Evolutionary conservation across 1,140 invertebrate species (phyloP), one percentile per base, ranked within the genome.

Genomic region (Plodia interpunctella): DNA sequence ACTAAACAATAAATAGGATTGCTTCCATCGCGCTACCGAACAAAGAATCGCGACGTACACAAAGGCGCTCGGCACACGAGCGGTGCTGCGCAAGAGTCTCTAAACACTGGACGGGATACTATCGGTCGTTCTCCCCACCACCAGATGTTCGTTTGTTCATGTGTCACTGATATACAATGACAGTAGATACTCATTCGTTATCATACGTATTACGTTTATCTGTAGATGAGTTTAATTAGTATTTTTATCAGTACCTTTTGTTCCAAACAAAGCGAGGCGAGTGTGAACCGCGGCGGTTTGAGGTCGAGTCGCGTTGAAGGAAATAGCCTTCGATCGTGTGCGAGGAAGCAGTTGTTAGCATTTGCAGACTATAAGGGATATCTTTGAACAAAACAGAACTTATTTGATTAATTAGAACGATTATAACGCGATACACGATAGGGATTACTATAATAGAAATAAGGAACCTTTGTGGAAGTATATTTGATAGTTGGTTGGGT

Each of bases 91-190:
- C 66, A 64, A 57, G 66, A 72, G 71, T 44, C 64, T 59, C 35
- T 58, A 52, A 19, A 55, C 60, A 62, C 49, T 19, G 60, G 19
- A 44, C 51, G 57, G 54, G 21, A 54, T 62, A 72, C 83, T 86
- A 86, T 86, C 80, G 78, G 76, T 82, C 79, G 79, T 83, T 86
- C 76, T 78, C 79, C 82, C 80, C 80, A 68, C 76, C 57, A 32
- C 19, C 35, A 60, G 19, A 28, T 54, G 1, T 50, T 17, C 35
- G 35, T 28, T 10, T 32, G 30, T 32, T 15, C 38, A 17, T 44
- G n/a, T 44, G 38, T 17, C 38, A 44, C 13, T 44, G 38, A 44
- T 44, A 44, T 44, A 17, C 5, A 15, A 44, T 44, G 38, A 44
- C 38, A 44, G 15, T 32, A 32, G 30, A 32, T 32, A 32, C 30